These are phyloP conservation scores for Masticophis lateralis DNA, from an alignment of 2,797 vertebrate species.

Conservation along the genomic window DNA sequence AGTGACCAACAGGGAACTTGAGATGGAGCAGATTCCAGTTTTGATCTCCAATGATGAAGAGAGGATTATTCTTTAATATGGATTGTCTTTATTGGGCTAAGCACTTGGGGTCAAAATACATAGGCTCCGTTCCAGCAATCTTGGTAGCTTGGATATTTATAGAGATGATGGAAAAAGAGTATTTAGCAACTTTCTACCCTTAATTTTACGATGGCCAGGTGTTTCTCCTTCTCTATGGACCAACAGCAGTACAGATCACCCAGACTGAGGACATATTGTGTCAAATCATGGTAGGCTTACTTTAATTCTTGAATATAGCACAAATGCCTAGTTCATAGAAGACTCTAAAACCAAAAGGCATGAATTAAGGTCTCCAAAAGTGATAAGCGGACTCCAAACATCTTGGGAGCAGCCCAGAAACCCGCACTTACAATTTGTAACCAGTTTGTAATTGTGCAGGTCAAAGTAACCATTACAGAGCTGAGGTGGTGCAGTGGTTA, in stretches of 20 bases:
- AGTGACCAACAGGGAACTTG: background rate
- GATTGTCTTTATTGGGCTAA: background rate
- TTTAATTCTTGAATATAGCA: background rate
- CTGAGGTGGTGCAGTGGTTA: too few relatives aligned
- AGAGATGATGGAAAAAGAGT: background rate
- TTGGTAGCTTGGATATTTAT: background rate
- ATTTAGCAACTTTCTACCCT: background rate
- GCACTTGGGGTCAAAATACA: background rate
- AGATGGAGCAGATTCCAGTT: background rate
- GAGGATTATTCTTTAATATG: background rate
- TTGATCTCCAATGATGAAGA: background rate
- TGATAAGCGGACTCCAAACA: background rate
- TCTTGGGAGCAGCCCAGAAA: background rate
- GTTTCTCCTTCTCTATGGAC: background rate
- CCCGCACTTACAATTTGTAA: background rate
- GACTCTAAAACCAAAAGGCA: background rate
- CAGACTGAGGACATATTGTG: background rate
- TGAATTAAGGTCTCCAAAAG: background rate
- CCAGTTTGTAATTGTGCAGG: background rate
- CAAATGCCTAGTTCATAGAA: background rate
- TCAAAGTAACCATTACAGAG: background rate
- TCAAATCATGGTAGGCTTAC: background rate
- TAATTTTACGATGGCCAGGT: background rate
- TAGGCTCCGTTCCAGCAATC: background rate
- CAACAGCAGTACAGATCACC: background rate